Evolutionary conservation across 2,888 invertebrate genomes (phyloP), one percentile per base, ranked within the genome.

Genomic region (Harpalus rufipes): DNA sequence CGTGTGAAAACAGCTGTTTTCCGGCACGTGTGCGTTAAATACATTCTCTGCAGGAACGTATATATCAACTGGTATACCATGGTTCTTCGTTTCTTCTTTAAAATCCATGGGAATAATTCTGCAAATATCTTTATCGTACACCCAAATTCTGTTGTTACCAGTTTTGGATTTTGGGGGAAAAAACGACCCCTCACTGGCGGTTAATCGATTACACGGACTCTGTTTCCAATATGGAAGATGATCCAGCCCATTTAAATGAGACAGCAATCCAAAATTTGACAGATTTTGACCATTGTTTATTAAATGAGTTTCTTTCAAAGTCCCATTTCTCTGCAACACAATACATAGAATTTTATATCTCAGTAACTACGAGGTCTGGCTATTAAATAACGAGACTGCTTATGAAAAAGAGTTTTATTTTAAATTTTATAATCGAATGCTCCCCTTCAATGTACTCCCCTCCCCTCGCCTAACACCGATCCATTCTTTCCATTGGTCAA

Each of bases 91-190:
- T 65, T 94, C 93, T 39, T 93, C 92, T 16, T 94, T 92, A 89
- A 96, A 97, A 87, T 95, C 92, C 85, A 97, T 90, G 0, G 97
- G 96, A 88, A 97, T 90, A 0, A 95, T 94, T 85, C 97, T 93
- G 89, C 97, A 98, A 63, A 98, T 91, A 89, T 97, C 97, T 89
- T 97, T 97, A 89, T 97, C 97, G 90, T 96, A 98, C 0, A 97
- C 91, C 87, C 96, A 93, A 14, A 97, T 93, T 0, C 93, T 91
- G 89, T 97, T 94, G 0, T 93, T 92, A 85, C 94, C 93, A 16
- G 96, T 96, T 85, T 93, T 92, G 51, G 95, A 93, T 0, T 96
- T 93, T 0, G 97, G 97, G 0, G 97, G 97, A 89, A 96, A 97
- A 91, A 97, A 96, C 0, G 96, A 96, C 0, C 97, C 97, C 92